Evolutionary conservation across 2,113 vertebrate genomes (phyloP), one percentile per base, ranked within the genome.

Genomic region (Pseudorectes ferrugineus): DNA sequence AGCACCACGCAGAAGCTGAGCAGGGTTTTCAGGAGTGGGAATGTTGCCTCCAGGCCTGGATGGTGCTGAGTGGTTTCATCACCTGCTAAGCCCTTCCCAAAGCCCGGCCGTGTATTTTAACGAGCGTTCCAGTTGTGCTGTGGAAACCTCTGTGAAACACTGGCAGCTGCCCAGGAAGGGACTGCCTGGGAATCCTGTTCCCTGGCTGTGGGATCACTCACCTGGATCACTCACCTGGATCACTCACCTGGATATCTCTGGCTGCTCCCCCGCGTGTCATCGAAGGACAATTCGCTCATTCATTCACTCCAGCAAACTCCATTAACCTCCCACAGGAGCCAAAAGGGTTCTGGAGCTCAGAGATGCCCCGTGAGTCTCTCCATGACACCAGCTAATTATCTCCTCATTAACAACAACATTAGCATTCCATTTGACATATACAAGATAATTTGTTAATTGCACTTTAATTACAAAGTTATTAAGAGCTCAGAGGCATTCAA

Each of bases 401-500:
- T 97, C 94, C 95, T 96, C 95, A 92, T 97, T 97, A 97, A 94
- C 95, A 97, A 96, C 95, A 96, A 92, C 93, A 78, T 97, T 97
- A 96, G 87, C 89, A 95, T 95, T 95, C 96, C 90, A 66, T 97
- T 94, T 97, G 97, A 96, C 95, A 94, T 80, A 93, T 95, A 96
- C 95, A 95, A 94, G 95, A 92, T 97, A 97, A 97, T 97, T 97
- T 97, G 96, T 97, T 97, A 97, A 98, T 98, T 97, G 97, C 88
- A 85, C 96, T 97, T 97, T 97, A 98, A 98, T 98, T 97, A 97
- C 95, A 81, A 96, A 96, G 94, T 98, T 97, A 98, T 97, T 98
- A 97, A 95, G 93, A 80, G 88, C 95, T 96, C 92, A 51, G 92
- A 98, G 96, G 96, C 96, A 35, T 96, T 96, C 79, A 79, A 51